Conservation (phyloP, 2,113 vertebrate genomes). For the Euleptes europaea region DNA sequence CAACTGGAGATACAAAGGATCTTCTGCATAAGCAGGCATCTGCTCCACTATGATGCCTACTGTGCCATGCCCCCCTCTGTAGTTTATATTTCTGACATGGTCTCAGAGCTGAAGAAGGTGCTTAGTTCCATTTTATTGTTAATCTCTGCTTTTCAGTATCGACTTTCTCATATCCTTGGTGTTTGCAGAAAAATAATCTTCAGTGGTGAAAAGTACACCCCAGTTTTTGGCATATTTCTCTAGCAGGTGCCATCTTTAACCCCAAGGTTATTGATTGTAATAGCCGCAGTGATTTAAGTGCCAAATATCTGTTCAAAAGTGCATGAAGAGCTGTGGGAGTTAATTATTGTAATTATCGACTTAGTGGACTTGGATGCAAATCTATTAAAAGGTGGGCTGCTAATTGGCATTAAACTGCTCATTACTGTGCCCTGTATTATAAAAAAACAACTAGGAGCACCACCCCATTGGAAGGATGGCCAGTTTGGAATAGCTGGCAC, state of each 20-base stretch:
- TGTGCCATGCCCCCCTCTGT: too few species aligned
- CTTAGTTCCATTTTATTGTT: background rate
- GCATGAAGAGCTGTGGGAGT: slow-evolving; percentile 38
- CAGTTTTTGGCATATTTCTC: slow-evolving; percentile 16
- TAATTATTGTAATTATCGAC: slow-evolving; percentile 68
- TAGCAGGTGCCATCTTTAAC: background rate
- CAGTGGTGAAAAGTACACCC: background rate
- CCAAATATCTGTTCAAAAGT: slow-evolving; percentile 23
- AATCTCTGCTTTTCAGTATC: background rate
- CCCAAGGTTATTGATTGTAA: background rate
- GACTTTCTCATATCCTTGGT: background rate
- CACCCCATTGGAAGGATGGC: slow-evolving; percentile 30
- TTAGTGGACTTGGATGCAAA: slow-evolving; percentile 48
- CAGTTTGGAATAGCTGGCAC: slow-evolving; percentile 26
- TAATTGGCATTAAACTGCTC: slow-evolving; percentile 67
- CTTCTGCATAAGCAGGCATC: too few species aligned
- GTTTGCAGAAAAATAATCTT: accelerated
- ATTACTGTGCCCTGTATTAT: slow-evolving; percentile 43
- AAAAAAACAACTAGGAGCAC: slow-evolving; percentile 43
- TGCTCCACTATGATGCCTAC: too few species aligned
- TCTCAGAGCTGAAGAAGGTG: background rate
- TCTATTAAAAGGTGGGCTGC: slow-evolving; percentile 53
- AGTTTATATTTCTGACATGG: background rate
- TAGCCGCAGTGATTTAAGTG: slow-evolving; percentile 23
- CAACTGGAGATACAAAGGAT: too few species aligned